Conservation (phyloP, 30 jellyfish, hydroid and myxozoan species). For the Turritopsis dohrnii region DNA sequence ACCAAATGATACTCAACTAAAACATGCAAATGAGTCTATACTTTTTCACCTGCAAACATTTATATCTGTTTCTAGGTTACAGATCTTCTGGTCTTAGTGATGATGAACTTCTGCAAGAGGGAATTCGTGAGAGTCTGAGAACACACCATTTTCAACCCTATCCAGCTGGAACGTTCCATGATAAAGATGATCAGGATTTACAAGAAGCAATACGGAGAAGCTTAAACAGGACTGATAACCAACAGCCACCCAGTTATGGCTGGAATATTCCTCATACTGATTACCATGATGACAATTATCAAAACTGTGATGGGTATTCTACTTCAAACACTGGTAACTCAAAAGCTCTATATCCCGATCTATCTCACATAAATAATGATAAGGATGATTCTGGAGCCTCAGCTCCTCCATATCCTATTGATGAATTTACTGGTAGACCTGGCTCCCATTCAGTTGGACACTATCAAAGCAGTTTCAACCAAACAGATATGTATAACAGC, state of each 20-base stretch:
- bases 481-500: too few species aligned
- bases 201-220: slow-evolving; percentile 64
- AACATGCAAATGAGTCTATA: too few species aligned
- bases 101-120: neutral
- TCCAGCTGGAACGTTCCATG: slow-evolving; percentile 1
- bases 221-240: slow-evolving; percentile 19
- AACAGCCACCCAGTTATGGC: slow-evolving; percentile 25
- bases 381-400: neutral
- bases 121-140: neutral
- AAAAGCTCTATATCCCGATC: neutral
- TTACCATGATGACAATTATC: neutral
- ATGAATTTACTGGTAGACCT: neutral
- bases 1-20: too few species aligned
- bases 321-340: neutral
- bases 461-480: too few species aligned
- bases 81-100: neutral
- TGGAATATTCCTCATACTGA: slow-evolving; percentile 14
- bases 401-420: slow-evolving; percentile 13
- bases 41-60: neutral
- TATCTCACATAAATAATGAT: neutral
- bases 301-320: neutral
- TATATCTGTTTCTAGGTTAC: neutral
- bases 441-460: neutral
- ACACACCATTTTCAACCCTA: neutral
- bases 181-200: slow-evolving; percentile 36